Conservation (phyloP, 1,140 invertebrate genomes). For the Panonychus citri region DNA sequence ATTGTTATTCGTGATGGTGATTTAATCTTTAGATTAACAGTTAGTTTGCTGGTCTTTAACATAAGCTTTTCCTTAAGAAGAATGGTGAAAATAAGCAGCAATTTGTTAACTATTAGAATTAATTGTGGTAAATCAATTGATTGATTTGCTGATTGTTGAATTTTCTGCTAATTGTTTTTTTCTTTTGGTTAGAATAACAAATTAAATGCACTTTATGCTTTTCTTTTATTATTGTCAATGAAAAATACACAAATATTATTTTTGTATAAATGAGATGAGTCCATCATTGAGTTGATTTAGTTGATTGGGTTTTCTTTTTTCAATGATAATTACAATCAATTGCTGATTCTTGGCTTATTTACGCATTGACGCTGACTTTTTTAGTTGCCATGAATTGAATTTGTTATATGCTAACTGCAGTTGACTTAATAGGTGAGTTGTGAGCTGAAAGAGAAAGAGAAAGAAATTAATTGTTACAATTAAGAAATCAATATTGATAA, state of each 20-base stretch:
- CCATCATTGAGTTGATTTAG: too few relatives aligned
- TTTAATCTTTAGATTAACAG: too few relatives aligned
- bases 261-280: not conserved
- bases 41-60: too few relatives aligned
- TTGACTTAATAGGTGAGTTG: constrained; percentile 61
- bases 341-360: constrained; percentile 3
- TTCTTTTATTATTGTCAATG: not conserved
- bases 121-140: too few relatives aligned
- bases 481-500: not conserved
- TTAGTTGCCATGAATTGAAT: constrained; percentile 49
- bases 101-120: not conserved
- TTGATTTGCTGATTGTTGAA: too few relatives aligned
- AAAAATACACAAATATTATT: not conserved
- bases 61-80: not conserved
- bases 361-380: not conserved
- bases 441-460: constrained; percentile 31
- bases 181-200: not conserved
- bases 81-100: not conserved
- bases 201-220: not conserved
- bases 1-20: too few relatives aligned
- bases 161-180: not conserved
- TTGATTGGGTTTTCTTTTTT: not conserved
- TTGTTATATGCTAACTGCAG: constrained; percentile 55
- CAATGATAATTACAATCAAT: not conserved
- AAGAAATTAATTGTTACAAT: not conserved